Percentiles rank a stretch among this genome's conserved stretches.
Conservation (phyloP, 2,113 vertebrate genomes). For the Polyodon spathula region DNA sequence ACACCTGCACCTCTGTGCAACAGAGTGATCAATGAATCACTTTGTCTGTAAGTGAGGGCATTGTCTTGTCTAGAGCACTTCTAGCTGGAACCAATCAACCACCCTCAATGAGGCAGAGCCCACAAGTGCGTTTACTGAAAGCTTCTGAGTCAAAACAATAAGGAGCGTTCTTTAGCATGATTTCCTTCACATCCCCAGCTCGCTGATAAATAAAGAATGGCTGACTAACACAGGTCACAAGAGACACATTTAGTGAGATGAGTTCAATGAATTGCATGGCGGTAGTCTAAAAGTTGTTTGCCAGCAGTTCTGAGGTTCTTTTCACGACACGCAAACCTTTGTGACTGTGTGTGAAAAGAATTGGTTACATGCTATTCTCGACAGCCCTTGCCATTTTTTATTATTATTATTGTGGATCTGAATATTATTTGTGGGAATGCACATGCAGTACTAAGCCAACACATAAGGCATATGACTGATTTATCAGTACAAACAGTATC, state of each 20-base stretch:
- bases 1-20: constrained; percentile 66
- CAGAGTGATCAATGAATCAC: constrained; percentile 69
- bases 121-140: constrained; percentile 50
- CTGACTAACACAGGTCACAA: constrained; percentile 42
- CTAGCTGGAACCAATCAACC: constrained; percentile 52
- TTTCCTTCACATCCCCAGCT: constrained; percentile 53
- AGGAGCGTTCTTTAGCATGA: constrained; percentile 43
- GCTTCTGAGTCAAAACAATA: constrained; percentile 46
- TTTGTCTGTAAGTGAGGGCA: constrained; percentile 58
- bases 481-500: too few relatives aligned
- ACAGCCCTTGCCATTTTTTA: neutral
- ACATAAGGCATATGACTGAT: too few relatives aligned
- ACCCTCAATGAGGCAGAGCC: constrained; percentile 46
- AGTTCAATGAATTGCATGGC: constrained; percentile 37
- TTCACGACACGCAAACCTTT: neutral
- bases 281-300: constrained; percentile 11
- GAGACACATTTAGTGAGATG: constrained; percentile 35
- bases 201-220: constrained; percentile 45
- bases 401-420: too few relatives aligned
- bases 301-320: neutral
- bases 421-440: too few relatives aligned
- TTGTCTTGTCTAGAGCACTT: constrained; percentile 68
- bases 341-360: neutral
- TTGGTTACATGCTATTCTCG: neutral
- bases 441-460: too few relatives aligned